Evolutionary conservation across 2,888 invertebrate species (phyloP), one percentile per base, ranked within the genome.

Genomic region (Candidula unifasciata): DNA sequence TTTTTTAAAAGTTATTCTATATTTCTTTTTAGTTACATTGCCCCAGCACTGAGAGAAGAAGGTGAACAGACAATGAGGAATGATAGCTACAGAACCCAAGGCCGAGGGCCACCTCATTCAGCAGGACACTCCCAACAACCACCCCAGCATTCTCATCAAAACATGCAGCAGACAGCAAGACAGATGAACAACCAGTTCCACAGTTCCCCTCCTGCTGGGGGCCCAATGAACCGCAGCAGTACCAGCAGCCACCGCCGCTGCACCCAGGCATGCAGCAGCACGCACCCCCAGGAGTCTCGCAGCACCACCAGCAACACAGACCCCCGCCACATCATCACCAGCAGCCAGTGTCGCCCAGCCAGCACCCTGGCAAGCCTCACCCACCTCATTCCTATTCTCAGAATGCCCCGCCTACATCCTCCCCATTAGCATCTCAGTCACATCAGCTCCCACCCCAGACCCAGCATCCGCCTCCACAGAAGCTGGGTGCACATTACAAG

Each of bases 111-210:
- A 24, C 57, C 37, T 44, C 78, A 57, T 10, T 30, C 83, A 60
- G 16, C 66, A 24, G 30, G 68, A 30, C 76, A 66, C 24, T 77
- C 37, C 0, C 69, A 74, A 44, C 80, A 44, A 27, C 73, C 35
- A 37, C 73, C 35, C 16, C 71, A 54, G 33, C 80, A 80, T 64
- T 27, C 64, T 64, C 78, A 79, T 60, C 78, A 79, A 21, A 60
- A 79, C 30, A 30, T n/a, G 27, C 35, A 60, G 27, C 44, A 33
- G n/a, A 57, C 35, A 5, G 24, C 79, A 35, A 35, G 78, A n/a
- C 83, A 78, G 35, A 78, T 83, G 57, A 83, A 79, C 78, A 83
- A 79, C 71, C 83, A 83, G 57, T 83, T 78, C 37, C 78, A 78
- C 37, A 44, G 66, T 27, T 52, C 76, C 10, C 83, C 83, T 21